Conservation (phyloP, 2,888 invertebrate genomes). For the Griposia aprilina region DNA sequence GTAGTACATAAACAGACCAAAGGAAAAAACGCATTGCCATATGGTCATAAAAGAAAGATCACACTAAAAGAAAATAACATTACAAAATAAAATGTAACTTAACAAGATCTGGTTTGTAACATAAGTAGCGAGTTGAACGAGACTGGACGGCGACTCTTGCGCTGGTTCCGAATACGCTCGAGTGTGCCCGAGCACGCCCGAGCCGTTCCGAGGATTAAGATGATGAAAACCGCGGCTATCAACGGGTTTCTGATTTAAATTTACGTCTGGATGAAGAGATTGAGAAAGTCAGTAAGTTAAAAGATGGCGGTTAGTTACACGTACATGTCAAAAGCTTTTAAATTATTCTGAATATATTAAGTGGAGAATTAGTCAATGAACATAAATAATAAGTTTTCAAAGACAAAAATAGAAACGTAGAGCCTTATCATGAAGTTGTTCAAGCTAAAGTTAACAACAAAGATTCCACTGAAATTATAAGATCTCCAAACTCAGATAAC, state of each 20-base stretch:
- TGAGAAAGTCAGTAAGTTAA: constrained; percentile 35
- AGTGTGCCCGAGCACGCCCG: constrained; percentile 39
- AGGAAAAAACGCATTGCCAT: constrained; percentile 29
- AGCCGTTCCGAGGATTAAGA: constrained; percentile 49
- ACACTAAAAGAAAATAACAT: constrained; percentile 40
- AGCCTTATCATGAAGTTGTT: not conserved
- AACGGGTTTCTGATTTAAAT: constrained; percentile 52
- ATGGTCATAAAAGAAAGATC: constrained; percentile 32
- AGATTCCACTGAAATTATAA: no score
- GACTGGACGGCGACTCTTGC: constrained; percentile 67
- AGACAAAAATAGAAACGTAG: not conserved
- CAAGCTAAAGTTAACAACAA: not conserved
- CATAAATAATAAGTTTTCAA: not conserved
- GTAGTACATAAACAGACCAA: constrained; percentile 38
- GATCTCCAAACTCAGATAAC: not conserved
- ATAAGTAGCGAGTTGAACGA: constrained; percentile 64
- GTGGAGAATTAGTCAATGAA: not conserved
- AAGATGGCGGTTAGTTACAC: not conserved
- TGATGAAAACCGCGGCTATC: constrained; percentile 62
- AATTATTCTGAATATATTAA: not conserved
- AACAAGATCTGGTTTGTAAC: constrained; percentile 66
- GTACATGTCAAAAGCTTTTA: not conserved
- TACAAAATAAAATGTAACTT: constrained; percentile 58
- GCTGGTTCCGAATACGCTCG: constrained; percentile 49
- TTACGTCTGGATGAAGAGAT: constrained; percentile 35